Evolutionary conservation across 2,888 invertebrate species (phyloP), one percentile per base, ranked within the genome.

Genomic region (Callyntrura sp.): DNA sequence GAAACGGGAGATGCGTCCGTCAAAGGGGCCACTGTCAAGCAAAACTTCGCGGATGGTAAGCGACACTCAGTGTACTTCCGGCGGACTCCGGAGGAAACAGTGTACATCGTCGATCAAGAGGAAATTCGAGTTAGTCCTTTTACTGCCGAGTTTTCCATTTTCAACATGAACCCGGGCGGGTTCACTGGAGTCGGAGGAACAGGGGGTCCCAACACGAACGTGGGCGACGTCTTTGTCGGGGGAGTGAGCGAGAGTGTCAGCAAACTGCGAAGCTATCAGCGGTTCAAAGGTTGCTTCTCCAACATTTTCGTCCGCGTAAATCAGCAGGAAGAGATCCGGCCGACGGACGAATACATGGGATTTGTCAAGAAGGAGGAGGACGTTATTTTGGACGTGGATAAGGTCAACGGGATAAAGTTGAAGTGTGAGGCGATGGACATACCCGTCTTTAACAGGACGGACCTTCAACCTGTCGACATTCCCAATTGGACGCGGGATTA

Each of bases 291-390:
- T 86, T 98, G 98, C 94, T 95, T 98, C 91, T 98, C 98, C 91
- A 98, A 98, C 94, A 97, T 98, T 73, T 96, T 97, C 92, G 96
- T 98, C 90, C 96, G 97, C 95, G 97, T 98, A 90, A 98, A 98
- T 94, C 96, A 96, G 90, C 96, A 97, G 92, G 95, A 95, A 87
- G 95, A 95, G 88, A 98, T 98, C 97, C 97, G 97, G 94, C 98
- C 98, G 0, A 94, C 98, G 76, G 98, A 98, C 94, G 98, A 98
- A 94, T 98, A 98, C 94, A 98, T 98, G 98, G 95, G 98, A n/a
- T 98, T 97, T 94, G 97, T 97, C 3, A 93, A 92, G 84, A 97
- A 97, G 93, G 96, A 96, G 14, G 97, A 97, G 85, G 96, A 97
- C 25, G 97, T 98, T 94, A 97, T 97, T 92, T 97, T 98, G 25